Conservation (phyloP, 2,888 invertebrate species). For the Arge pagana region DNA sequence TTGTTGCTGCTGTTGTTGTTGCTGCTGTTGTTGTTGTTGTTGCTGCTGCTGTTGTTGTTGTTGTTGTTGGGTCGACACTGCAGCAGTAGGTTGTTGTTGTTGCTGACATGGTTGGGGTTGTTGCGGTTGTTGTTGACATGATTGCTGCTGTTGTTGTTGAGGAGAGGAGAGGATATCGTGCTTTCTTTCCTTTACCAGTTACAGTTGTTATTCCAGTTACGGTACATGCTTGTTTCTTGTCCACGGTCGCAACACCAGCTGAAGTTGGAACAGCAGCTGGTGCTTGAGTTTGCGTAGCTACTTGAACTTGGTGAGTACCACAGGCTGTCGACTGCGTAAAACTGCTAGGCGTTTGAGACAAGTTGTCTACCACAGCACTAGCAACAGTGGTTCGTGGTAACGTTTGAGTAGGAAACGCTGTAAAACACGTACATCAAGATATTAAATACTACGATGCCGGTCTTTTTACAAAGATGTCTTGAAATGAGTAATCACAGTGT, state of each 20-base stretch:
- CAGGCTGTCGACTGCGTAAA: slow-evolving; percentile 43
- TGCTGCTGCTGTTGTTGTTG: slow-evolving; percentile 30
- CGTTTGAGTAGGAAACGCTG: slow-evolving; percentile 48
- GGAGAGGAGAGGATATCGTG: slow-evolving; percentile 51
- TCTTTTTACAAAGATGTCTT: too few species aligned
- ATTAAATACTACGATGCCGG: too few species aligned
- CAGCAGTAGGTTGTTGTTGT: slow-evolving; percentile 21
- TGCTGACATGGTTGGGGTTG: not conserved
- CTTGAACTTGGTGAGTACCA: slow-evolving; percentile 63
- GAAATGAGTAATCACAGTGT: too few species aligned
- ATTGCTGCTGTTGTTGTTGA: slow-evolving; percentile 47
- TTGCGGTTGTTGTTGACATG: slow-evolving; percentile 40
- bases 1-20: slow-evolving; percentile 57
- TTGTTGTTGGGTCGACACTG: slow-evolving; percentile 16
- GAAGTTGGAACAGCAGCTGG: slow-evolving; percentile 45
- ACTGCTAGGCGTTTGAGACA: slow-evolving; percentile 39
- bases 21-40: slow-evolving; percentile 53
- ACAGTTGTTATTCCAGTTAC: slow-evolving; percentile 37
- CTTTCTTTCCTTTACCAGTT: slow-evolving; percentile 55
- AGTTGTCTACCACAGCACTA: slow-evolving; percentile 37
- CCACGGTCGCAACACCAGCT: slow-evolving; percentile 43
- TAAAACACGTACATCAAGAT: too few species aligned
- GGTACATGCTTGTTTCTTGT: slow-evolving; percentile 52
- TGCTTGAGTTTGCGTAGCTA: slow-evolving; percentile 67
- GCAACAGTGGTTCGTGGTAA: slow-evolving; percentile 41